Conservation (phyloP, 2,888 invertebrate genomes). For the Abrostola triplasia region DNA sequence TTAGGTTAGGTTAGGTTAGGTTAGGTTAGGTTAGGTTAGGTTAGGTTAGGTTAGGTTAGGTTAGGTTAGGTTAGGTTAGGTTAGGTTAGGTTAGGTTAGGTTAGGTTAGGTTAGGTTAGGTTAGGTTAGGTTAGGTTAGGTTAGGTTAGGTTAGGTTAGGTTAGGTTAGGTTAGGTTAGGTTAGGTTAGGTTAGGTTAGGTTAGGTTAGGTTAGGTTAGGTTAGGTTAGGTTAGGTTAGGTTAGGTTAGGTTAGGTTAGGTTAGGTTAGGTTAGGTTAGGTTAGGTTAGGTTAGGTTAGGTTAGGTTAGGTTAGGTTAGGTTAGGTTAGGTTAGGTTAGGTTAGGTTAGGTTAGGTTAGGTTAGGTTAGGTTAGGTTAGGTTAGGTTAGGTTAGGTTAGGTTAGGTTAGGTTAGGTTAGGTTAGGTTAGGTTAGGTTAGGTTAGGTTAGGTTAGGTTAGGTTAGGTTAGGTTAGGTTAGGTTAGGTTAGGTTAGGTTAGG, state of each 20-base stretch:
- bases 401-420: too few species aligned
- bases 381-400: too few species aligned
- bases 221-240: slow-evolving; percentile 51
- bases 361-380: too few species aligned
- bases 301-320: too few species aligned
- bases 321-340: too few species aligned
- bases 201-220: slow-evolving; percentile 27
- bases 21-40: slow-evolving; percentile 4
- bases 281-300: slow-evolving; percentile 41
- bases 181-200: slow-evolving; percentile 27
- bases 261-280: slow-evolving; percentile 39
- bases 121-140: slow-evolving; percentile 32
- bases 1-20: slow-evolving; percentile 1
- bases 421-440: too few species aligned
- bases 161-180: slow-evolving; percentile 30
- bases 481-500: too few species aligned
- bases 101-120: slow-evolving; percentile 35
- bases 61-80: slow-evolving; percentile 25
- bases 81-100: slow-evolving; percentile 22
- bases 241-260: slow-evolving; percentile 50
- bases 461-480: too few species aligned
- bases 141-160: slow-evolving; percentile 20
- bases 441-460: too few species aligned
- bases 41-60: slow-evolving; percentile 29
- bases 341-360: too few species aligned